Evolutionary conservation across 2,888 invertebrate species (phyloP), one percentile per base, ranked within the genome.

Genomic region (Himalopsyche japonica): DNA sequence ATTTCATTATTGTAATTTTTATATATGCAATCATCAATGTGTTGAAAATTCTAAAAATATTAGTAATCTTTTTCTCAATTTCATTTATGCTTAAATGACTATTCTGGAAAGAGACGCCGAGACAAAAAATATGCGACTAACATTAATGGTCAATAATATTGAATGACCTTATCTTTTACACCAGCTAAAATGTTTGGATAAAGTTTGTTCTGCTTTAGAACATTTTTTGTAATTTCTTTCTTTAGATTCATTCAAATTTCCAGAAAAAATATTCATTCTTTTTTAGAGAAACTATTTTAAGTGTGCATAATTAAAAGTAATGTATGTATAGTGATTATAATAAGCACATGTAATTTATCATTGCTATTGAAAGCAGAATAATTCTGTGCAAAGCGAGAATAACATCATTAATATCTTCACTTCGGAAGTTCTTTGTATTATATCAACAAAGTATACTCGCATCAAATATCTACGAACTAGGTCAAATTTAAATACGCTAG

Each of bases 401-500:
- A 70, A 70, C 70, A 70, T 70, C 70, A 70, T 70, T 70, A 70
- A 70, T 70, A 70, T 70, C 70, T 3, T 70, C 27, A 70, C 70
- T 70, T 70, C 70, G 70, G 70, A 70, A 70, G 70, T 70, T 70
- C 70, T 70, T 70, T 70, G 70, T 70, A 30, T 70, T n/a, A 70
- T 70, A 70, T 70, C 70, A 70, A 70, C 70, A 70, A 70, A 70
- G 70, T 70, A 70, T 70, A 70, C 70, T 70, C 70, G 27, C 70
- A 70, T 70, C 70, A 70, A 70, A 70, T 70, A 70, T 70, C 15
- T 27, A 70, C 70, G 30, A 70, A 70, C 70, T 70, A 70, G 70
- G 70, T 70, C 70, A 70, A 70, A 70, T 70, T 70, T 70, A 70
- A 70, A 70, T 70, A 70, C 70, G 70, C 70, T 70, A 70, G 70